Conservation (phyloP, 2,888 invertebrate genomes). For the Amiota communis region DNA sequence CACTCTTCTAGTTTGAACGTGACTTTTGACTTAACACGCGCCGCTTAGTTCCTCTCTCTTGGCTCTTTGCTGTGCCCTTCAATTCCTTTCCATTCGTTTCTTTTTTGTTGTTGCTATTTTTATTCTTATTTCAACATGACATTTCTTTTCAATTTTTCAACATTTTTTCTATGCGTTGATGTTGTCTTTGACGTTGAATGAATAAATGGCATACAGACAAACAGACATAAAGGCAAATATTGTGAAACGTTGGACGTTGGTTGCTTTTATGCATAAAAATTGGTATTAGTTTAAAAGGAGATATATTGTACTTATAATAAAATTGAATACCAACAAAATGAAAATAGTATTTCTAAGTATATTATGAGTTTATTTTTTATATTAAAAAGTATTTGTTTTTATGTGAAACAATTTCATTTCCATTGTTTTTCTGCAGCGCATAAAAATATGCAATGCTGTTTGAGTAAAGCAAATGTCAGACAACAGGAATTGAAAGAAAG, state of each 20-base stretch:
- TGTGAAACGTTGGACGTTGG: too few species aligned
- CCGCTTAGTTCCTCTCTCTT: background rate
- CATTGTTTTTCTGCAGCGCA: slow-evolving; percentile 13
- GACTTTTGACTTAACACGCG: slow-evolving; percentile 28
- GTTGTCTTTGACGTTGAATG: slow-evolving; percentile 19
- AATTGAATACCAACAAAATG: background rate
- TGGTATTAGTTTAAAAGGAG: background rate
- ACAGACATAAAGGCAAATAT: background rate
- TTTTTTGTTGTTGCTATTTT: background rate
- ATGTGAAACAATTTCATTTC: slow-evolving; percentile 4
- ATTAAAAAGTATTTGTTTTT: slow-evolving; percentile 2
- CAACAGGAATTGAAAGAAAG: background rate
- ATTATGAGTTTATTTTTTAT: slow-evolving; percentile 8
- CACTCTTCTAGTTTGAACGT: slow-evolving; percentile 20
- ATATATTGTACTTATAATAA: background rate
- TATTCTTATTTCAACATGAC: slow-evolving; percentile 21
- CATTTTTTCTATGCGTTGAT: slow-evolving; percentile 20
- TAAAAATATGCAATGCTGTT: slow-evolving; percentile 9
- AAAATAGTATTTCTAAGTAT: background rate
- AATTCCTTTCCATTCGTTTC: slow-evolving; percentile 3
- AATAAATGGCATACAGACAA: background rate
- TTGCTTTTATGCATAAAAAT: slow-evolving; percentile 17
- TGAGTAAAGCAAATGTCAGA: background rate
- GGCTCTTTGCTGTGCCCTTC: background rate
- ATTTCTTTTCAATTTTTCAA: slow-evolving; percentile 29